These are phyloP conservation scores for Chloroceryle aenea DNA, from an alignment of 2,113 vertebrate species.

Conservation along the genomic window DNA sequence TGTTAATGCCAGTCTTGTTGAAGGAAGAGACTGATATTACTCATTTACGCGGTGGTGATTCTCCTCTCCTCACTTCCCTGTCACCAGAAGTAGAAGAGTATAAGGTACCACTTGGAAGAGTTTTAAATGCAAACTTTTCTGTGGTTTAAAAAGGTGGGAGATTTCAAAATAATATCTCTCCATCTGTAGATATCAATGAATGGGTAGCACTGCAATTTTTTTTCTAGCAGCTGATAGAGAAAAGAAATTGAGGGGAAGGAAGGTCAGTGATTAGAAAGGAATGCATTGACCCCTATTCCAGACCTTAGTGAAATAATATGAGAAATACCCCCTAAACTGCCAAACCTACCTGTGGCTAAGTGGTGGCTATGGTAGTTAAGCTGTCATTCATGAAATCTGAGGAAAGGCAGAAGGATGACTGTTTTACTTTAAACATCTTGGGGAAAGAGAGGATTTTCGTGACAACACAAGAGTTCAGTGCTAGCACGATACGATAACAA, in stretches of 20 bases:
- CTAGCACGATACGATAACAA: background rate
- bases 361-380: conserved; percentile 21
- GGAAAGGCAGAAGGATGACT: conserved; percentile 52
- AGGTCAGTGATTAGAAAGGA: background rate
- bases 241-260: conserved; percentile 14
- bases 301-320: conserved; percentile 24
- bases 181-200: background rate
- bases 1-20: background rate
- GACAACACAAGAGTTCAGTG: conserved; percentile 18
- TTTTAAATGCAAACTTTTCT: background rate
- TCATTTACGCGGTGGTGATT: background rate
- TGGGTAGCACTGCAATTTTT: background rate
- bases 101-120: background rate
- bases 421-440: conserved; percentile 50
- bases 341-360: conserved; percentile 27
- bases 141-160: background rate
- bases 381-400: conserved; percentile 60
- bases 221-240: background rate
- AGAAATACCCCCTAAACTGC: conserved; percentile 1
- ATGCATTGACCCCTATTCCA: conserved; percentile 23
- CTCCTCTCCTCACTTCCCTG: background rate
- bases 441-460: conserved; percentile 37
- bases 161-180: background rate
- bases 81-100: background rate
- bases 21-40: background rate